A percentile compares a stretch with the other conserved stretches of the same genome.
Conservation (phyloP, 2,888 invertebrate species). For the Nezara viridula region DNA sequence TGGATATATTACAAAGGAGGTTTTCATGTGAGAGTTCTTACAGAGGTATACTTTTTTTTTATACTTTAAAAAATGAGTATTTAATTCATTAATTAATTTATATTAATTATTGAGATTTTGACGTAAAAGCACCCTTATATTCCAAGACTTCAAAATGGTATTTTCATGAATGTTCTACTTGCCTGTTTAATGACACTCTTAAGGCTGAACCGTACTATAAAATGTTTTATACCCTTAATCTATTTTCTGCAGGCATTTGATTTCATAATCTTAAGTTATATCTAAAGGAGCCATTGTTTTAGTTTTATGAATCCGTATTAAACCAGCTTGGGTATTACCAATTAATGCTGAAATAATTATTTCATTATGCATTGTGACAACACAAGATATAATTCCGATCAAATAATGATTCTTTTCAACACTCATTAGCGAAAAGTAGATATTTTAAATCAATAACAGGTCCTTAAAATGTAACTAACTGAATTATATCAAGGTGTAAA, state of each 20-base stretch:
- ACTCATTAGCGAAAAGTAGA: no score
- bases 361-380: not conserved
- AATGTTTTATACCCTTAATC: slow-evolving; percentile 10
- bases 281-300: slow-evolving; percentile 21
- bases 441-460: no score
- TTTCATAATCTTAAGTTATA: not conserved
- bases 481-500: no score
- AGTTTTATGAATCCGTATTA: not conserved
- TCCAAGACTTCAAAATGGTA: not conserved
- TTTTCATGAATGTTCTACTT: slow-evolving; percentile 1
- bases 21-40: no score
- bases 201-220: not conserved
- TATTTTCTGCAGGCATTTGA: not conserved
- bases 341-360: not conserved
- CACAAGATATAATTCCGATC: no score
- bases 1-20: no score
- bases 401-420: no score
- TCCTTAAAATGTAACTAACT: no score
- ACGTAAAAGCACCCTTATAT: not conserved
- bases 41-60: no score
- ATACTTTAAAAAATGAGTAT: no score
- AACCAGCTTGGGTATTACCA: not conserved
- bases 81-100: no score
- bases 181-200: slow-evolving; percentile 6
- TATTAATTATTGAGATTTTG: no score